These are phyloP conservation scores for Phocoena phocoena DNA, from an alignment of 2,113 vertebrate species.

Conservation along the genomic window DNA sequence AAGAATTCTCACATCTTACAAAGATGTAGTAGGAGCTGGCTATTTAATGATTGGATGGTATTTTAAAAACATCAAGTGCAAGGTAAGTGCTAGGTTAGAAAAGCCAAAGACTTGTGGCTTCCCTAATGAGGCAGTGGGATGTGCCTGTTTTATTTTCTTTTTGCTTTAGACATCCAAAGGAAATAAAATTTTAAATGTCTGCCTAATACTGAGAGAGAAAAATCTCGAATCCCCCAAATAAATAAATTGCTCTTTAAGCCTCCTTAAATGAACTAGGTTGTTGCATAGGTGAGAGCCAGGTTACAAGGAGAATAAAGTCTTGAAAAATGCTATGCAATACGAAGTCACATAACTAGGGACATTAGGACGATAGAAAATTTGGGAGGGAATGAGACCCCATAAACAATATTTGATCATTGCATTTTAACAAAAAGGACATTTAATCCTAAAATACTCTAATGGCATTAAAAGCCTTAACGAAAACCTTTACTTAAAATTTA, in stretches of 20 bases:
- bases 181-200: neutral
- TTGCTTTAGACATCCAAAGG: neutral
- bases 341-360: neutral
- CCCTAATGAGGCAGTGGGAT: neutral
- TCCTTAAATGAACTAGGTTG: neutral
- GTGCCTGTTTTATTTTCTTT: neutral
- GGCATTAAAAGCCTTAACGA: neutral
- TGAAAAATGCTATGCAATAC: neutral
- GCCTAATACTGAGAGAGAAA: neutral
- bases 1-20: slow-evolving; percentile 28
- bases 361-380: neutral
- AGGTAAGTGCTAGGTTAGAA: slow-evolving; percentile 32
- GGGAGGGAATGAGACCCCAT: too few species aligned
- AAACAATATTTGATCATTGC: neutral
- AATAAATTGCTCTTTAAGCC: neutral
- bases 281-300: neutral
- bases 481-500: neutral
- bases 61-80: slow-evolving; percentile 55
- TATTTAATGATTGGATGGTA: neutral
- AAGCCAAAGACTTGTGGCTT: slow-evolving; percentile 56
- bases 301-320: neutral
- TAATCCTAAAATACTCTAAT: neutral
- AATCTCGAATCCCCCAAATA: neutral
- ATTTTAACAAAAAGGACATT: slow-evolving; percentile 16
- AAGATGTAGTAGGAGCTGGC: neutral